Evolutionary conservation across 1,140 invertebrate genomes (phyloP), one percentile per base, ranked within the genome.

Genomic region (Brachionus manjavacas): DNA sequence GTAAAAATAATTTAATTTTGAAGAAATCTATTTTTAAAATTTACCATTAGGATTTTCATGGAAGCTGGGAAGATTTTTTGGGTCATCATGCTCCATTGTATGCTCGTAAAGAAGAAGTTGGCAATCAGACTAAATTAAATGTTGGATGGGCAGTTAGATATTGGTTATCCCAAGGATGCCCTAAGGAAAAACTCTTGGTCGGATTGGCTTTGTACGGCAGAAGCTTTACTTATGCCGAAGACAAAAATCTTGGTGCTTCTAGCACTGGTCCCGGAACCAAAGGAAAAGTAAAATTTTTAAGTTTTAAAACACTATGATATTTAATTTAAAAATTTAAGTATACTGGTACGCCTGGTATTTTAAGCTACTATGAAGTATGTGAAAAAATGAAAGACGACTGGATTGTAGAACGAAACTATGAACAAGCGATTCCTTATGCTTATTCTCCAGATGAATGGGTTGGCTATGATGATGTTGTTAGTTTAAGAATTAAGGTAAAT

Each of bases 191-290:
- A 88, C 88, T 98, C 0, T 89, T 96, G 2, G 88, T 96, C 11
- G 95, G 95, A 9, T 91, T 97, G 85, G 93, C 95, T 0, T 93
- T 96, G 86, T 97, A 96, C 86, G 95, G 95, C 0, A 95, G 96
- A 88, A 93, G 92, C 28, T 98, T 94, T 86, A 93, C 92, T 46
- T 88, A 91, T 0, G 92, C 93, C 84, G 89, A 91, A 28, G 92
- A 93, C 35, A 93, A 92, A 88, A 93, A 93, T 86, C 93, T 98
- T 46, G 95, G 96, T 86, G 93, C 97, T 49, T 96, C 97, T 89
- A 92, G 95, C 86, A 91, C 11, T 90, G 93, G 49, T 0, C 93
- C 94, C 0, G 95, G 95, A 2, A 90, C 28, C 4, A 31, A 60
- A 41, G 79, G 79, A 81, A 60, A 64, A 43, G 79, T 81, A 68